Evolutionary conservation across 2,113 vertebrate species (phyloP).

Genomic region (Gymnarchus niloticus): DNA sequence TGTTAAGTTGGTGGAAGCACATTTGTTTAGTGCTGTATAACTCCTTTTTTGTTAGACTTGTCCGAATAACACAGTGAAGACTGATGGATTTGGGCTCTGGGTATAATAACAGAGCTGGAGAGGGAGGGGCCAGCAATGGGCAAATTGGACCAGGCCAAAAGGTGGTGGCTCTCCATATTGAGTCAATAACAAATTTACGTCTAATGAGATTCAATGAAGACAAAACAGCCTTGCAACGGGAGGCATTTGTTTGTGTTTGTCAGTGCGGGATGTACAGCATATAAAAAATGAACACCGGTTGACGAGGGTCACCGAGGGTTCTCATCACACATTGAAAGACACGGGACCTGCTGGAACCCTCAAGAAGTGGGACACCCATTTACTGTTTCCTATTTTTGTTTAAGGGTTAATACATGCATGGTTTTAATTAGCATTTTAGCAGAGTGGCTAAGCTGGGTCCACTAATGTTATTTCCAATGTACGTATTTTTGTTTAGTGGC

Average conservation of each 20-base stretch:
- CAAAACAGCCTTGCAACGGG: slow-evolving; percentile 43
- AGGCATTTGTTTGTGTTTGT: slow-evolving; percentile 56
- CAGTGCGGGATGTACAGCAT: slow-evolving; percentile 35
- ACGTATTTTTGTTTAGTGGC: neutral
- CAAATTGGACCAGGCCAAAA: slow-evolving; percentile 37
- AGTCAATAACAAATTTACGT: slow-evolving; percentile 54
- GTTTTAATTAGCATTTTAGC: neutral
- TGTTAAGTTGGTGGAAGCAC: slow-evolving; percentile 43
- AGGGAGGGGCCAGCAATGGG: slow-evolving; percentile 33
- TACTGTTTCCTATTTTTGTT: neutral
- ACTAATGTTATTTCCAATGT: neutral
- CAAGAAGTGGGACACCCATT: neutral
- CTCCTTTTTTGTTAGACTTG: slow-evolving; percentile 32
- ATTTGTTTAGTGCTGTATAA: slow-evolving; percentile 44
- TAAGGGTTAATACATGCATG: neutral
- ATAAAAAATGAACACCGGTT: slow-evolving; percentile 37
- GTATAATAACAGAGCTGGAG: slow-evolving; percentile 22
- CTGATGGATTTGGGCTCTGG: slow-evolving; percentile 33
- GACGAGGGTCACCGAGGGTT: too few relatives aligned
- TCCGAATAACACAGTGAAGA: slow-evolving; percentile 18
- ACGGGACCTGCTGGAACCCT: neutral
- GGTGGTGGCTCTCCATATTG: slow-evolving; percentile 41
- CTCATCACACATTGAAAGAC: neutral
- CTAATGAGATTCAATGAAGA: slow-evolving; percentile 61
- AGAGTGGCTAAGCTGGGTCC: neutral